phyloP scores from a whole-genome alignment of 2,888 invertebrate genomes.

The Polydesmus complanatus region DNA sequence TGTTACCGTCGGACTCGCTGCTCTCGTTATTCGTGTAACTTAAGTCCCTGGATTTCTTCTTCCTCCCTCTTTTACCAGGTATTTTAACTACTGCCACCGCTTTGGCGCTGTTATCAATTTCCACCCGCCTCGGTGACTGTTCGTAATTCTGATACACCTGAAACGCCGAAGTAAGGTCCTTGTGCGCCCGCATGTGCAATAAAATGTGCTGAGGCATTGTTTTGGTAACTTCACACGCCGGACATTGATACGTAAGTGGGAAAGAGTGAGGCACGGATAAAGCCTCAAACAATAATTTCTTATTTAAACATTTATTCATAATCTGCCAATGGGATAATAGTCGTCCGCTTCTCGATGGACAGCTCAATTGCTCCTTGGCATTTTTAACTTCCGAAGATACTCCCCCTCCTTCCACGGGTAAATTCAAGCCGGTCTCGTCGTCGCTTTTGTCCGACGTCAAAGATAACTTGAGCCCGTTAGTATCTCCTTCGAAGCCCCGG shows the following conservation, averaged over 20 bases:
- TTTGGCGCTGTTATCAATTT: neutral
- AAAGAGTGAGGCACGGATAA: neutral
- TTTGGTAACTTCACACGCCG: neutral
- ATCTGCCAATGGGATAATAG: conserved; percentile 6
- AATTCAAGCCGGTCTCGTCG: neutral
- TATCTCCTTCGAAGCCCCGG: neutral
- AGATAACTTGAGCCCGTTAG: neutral
- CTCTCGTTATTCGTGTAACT: neutral
- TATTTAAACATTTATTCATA: conserved; percentile 3
- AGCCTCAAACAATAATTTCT: conserved; percentile 5
- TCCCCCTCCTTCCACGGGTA: neutral
- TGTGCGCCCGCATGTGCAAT: conserved; percentile 1
- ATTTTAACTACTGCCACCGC: neutral
- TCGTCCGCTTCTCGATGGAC: neutral
- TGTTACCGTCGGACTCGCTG: neutral
- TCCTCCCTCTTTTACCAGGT: neutral
- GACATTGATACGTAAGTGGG: neutral
- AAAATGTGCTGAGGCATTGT: conserved; percentile 3
- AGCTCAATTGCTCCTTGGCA: neutral
- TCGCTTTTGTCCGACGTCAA: too few relatives aligned
- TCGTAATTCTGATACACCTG: conserved; percentile 4
- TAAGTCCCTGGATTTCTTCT: neutral
- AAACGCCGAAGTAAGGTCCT: conserved; percentile 4
- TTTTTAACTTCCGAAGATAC: neutral
- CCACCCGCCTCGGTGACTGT: neutral